Conservation (phyloP, 2,113 vertebrate genomes). For the Tricholaema leucomelas region DNA sequence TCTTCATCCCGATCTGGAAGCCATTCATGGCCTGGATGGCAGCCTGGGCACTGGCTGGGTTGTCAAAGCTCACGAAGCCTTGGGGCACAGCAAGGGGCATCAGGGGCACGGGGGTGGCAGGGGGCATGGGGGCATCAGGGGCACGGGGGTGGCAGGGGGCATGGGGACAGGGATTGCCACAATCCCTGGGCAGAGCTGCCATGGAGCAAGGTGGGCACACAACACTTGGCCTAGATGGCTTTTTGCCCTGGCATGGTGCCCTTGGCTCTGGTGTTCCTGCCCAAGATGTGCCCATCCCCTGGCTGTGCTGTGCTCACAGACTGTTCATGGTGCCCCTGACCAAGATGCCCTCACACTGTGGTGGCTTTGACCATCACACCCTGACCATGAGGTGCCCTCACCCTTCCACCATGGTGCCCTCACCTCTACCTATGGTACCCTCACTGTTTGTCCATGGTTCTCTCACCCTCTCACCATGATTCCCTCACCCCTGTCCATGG, state of each 20-base stretch:
- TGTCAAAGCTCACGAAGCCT: constrained; percentile 96
- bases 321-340: not conserved
- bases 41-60: constrained; percentile 89
- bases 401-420: no score
- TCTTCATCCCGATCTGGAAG: constrained; percentile 69
- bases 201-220: not conserved
- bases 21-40: constrained; percentile 93
- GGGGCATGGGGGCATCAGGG: not conserved
- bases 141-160: not conserved
- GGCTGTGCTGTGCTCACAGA: no score
- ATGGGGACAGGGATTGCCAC: not conserved
- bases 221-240: not conserved
- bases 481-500: no score
- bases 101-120: not conserved
- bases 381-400: not conserved
- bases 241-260: not conserved
- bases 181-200: no score
- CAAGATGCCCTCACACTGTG: not conserved
- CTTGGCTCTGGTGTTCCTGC: not conserved
- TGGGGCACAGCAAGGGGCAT: constrained; percentile 14
- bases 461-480: no score
- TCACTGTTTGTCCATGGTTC: no score
- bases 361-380: no score
- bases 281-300: not conserved
- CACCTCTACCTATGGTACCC: no score